Percentiles rank a stretch among this genome's conserved stretches.
These are phyloP conservation scores for Emydura subglobosa DNA, from an alignment of 2,113 vertebrate species.

Conservation along the genomic window DNA sequence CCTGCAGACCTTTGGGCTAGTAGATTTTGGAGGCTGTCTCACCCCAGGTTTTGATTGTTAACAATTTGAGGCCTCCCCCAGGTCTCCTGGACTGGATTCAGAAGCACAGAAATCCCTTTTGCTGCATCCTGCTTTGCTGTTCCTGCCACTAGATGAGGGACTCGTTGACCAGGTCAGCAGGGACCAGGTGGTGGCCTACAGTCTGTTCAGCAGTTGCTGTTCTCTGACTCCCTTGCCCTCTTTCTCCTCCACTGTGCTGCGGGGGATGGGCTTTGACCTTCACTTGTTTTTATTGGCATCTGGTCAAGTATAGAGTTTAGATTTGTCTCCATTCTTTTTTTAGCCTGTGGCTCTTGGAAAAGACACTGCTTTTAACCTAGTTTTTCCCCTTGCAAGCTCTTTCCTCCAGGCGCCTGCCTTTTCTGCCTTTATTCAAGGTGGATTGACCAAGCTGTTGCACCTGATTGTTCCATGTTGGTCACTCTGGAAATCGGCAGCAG, in stretches of 20 bases:
- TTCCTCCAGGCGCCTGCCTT: not conserved
- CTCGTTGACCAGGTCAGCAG: not conserved
- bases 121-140: not conserved
- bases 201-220: not conserved
- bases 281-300: not conserved
- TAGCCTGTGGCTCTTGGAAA: not conserved
- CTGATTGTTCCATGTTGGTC: not conserved
- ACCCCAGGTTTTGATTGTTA: not conserved
- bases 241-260: not conserved
- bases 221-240: not conserved
- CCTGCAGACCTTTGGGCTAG: not conserved
- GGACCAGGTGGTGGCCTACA: not conserved
- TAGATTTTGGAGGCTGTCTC: not conserved
- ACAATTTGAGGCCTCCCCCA: not conserved
- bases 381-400: not conserved
- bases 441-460: not conserved
- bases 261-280: not conserved
- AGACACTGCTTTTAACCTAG: not conserved
- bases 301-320: not conserved
- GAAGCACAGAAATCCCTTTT: not conserved
- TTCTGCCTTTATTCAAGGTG: not conserved
- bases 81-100: not conserved
- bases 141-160: not conserved
- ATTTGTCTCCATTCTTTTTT: not conserved
- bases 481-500: not conserved